These are phyloP conservation scores for Dolichomitus sp. DNA, from an alignment of 2,888 invertebrate genomes.

Conservation along the genomic window DNA sequence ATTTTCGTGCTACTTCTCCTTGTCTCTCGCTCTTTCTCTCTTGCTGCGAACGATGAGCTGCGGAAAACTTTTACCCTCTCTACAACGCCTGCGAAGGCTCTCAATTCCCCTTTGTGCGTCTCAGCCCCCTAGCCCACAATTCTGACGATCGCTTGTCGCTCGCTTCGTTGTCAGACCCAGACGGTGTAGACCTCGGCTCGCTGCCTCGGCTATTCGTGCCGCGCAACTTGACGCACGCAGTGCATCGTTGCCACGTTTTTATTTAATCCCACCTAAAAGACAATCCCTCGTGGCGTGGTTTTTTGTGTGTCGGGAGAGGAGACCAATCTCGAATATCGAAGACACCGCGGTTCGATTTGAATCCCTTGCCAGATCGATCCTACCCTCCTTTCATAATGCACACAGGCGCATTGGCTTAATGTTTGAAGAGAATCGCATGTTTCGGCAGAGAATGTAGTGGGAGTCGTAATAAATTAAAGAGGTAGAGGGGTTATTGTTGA, in stretches of 20 bases:
- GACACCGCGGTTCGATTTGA: constrained; percentile 65
- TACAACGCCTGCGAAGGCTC: constrained; percentile 17
- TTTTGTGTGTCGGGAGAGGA: constrained; percentile 6
- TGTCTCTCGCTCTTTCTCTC: constrained; percentile 20
- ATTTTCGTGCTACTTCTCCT: neutral
- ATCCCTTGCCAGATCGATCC: constrained; percentile 55
- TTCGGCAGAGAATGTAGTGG: neutral
- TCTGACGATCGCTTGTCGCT: constrained; percentile 47
- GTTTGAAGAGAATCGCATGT: neutral
- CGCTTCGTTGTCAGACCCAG: constrained; percentile 60
- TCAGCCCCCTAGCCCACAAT: neutral
- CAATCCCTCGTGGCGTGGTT: constrained; percentile 7
- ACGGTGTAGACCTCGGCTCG: constrained; percentile 57
- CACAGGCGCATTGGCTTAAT: neutral
- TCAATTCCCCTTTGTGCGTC: constrained; percentile 41
- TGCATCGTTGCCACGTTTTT: constrained; percentile 75
- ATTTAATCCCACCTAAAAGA: constrained; percentile 15
- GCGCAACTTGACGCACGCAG: constrained; percentile 80
- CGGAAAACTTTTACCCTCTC: constrained; percentile 67
- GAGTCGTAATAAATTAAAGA: neutral
- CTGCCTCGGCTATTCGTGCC: constrained; percentile 74
- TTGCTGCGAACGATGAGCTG: constrained; percentile 20
- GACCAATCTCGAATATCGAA: constrained; percentile 30
- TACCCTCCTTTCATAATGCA: neutral
- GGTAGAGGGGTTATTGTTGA: neutral